Conservation (phyloP, 64 coral and sea anemone genomes). For the Pocillopora damicornis region DNA sequence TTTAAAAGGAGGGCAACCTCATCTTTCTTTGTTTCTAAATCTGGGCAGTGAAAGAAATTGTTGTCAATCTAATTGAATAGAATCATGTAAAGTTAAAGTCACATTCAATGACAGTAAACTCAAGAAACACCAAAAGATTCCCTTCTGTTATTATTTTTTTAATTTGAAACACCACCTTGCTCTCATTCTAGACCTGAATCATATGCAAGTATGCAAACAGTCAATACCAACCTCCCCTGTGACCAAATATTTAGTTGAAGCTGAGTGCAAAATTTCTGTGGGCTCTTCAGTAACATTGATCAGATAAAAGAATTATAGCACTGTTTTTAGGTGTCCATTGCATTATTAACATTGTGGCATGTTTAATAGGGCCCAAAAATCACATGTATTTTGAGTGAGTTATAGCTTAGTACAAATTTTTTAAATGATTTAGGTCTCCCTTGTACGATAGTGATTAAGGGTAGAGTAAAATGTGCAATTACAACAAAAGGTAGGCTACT, state of each 20-base stretch:
- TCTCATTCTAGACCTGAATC: neutral
- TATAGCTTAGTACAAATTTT: too few relatives aligned
- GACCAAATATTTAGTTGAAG: too few relatives aligned
- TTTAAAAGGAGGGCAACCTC: slow-evolving; percentile 8
- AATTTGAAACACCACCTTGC: neutral
- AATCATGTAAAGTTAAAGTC: neutral
- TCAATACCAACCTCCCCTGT: neutral
- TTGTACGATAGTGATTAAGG: too few relatives aligned
- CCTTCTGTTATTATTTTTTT: neutral
- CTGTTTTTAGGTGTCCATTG: too few relatives aligned
- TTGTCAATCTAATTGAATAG: neutral
- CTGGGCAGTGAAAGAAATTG: neutral
- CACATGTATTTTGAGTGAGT: too few relatives aligned
- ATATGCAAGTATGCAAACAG: neutral
- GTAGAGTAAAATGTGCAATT: too few relatives aligned
- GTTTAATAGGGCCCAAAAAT: too few relatives aligned
- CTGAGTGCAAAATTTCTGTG: too few relatives aligned
- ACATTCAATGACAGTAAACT: neutral
- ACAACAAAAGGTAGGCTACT: neutral
- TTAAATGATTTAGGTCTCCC: too few relatives aligned
- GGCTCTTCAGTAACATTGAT: too few relatives aligned
- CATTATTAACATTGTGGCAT: neutral
- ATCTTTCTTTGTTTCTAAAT: slow-evolving; percentile 1
- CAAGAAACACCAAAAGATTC: too few relatives aligned
- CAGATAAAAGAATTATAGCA: too few relatives aligned